phyloP scores from a whole-genome alignment of 1,140 invertebrate genomes.

The Nasonia longicornis region DNA sequence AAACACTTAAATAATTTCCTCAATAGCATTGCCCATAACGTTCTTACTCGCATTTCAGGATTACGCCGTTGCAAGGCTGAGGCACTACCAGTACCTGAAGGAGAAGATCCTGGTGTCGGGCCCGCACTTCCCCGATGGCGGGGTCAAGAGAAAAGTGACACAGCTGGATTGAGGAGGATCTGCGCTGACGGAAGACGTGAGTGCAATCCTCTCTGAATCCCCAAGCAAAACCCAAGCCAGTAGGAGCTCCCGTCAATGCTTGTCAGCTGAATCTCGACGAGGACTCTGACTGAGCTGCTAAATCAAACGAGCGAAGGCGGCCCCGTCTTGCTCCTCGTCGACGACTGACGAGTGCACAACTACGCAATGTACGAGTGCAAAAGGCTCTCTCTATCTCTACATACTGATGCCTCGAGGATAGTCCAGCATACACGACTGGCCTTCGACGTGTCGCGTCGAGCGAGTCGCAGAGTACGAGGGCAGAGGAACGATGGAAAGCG shows the following conservation, averaged over 20 bases:
- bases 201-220: slow-evolving; percentile 39
- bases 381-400: background rate
- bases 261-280: slow-evolving; percentile 12
- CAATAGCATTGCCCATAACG: background rate
- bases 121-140: slow-evolving; percentile 51
- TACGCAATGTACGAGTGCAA: too few relatives aligned
- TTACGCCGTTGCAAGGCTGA: slow-evolving; percentile 71
- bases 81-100: slow-evolving; percentile 72
- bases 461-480: too few relatives aligned
- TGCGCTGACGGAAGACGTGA: slow-evolving; percentile 22
- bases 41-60: slow-evolving; percentile 62
- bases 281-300: slow-evolving; percentile 23
- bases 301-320: background rate
- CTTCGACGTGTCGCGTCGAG: too few relatives aligned
- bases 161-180: slow-evolving; percentile 54
- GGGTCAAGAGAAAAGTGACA: slow-evolving; percentile 58
- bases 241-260: slow-evolving; percentile 24
- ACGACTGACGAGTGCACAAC: background rate
- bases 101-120: slow-evolving; percentile 68
- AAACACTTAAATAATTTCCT: too few relatives aligned
- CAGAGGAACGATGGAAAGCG: background rate
- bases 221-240: slow-evolving; percentile 26
- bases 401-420: background rate
- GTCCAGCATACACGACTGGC: background rate
- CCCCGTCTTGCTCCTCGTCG: background rate